A percentile compares a stretch with the other conserved stretches of the same genome.
Conservation (phyloP, 2,113 vertebrate genomes). For the Rhineura floridana region DNA sequence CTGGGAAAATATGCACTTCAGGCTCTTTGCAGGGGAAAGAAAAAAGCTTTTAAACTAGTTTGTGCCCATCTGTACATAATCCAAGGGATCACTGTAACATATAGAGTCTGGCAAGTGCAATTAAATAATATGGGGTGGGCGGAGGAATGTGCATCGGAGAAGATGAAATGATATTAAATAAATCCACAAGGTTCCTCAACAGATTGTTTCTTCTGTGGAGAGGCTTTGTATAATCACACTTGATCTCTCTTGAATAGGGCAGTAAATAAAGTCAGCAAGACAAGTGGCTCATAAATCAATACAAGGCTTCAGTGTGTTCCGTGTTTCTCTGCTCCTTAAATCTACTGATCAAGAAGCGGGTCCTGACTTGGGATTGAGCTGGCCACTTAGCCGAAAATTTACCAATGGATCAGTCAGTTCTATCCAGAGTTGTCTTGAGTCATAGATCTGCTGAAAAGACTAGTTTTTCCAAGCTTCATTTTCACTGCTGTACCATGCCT, state of each 20-base stretch:
- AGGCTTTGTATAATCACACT: not conserved
- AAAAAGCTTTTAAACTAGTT: slow-evolving; percentile 6
- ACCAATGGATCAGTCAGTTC: slow-evolving; percentile 8
- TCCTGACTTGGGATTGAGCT: not conserved
- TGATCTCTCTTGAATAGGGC: not conserved
- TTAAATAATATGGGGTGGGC: not conserved
- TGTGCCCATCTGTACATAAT: not conserved
- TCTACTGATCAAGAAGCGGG: slow-evolving; percentile 25
- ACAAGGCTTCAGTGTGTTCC: not conserved
- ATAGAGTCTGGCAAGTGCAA: not conserved
- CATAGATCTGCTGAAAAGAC: not conserved
- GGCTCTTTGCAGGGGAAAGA: not conserved
- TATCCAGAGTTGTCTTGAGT: not conserved
- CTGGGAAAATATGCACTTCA: not conserved
- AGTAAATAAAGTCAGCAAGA: not conserved
- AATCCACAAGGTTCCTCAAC: not conserved
- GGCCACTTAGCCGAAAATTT: not conserved
- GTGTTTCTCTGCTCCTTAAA: not conserved
- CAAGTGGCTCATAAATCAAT: not conserved
- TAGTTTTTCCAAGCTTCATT: not conserved
- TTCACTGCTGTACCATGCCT: not conserved
- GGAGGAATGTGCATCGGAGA: not conserved
- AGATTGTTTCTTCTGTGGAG: not conserved
- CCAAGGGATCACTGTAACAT: not conserved
- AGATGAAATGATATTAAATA: not conserved